These are phyloP conservation scores for Pachycephala philippinensis DNA, from an alignment of 2,113 vertebrate genomes.

Conservation along the genomic window DNA sequence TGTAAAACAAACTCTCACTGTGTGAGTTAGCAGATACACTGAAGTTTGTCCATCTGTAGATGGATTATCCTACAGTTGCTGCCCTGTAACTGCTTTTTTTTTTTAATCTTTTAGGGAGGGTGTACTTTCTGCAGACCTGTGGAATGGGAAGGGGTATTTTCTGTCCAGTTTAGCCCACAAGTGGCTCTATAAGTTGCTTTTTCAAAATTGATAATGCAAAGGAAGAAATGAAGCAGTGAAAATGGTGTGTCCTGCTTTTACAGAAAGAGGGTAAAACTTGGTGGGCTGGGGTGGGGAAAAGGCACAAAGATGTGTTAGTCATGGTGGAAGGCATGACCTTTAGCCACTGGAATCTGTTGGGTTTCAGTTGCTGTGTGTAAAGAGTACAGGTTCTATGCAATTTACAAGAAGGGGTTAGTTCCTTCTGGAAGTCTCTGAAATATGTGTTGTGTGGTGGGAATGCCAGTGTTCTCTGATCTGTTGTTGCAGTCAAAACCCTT, in stretches of 20 bases:
- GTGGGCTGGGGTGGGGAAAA: neutral
- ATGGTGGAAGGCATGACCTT: neutral
- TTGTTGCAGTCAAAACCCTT: neutral
- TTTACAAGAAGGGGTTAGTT: neutral
- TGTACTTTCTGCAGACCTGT: neutral
- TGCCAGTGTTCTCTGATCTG: neutral
- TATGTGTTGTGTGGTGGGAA: accelerated
- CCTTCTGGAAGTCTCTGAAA: neutral
- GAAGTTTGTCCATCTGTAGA: neutral
- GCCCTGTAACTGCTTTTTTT: neutral
- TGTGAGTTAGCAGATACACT: neutral
- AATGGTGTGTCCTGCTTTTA: neutral
- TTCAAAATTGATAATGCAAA: neutral
- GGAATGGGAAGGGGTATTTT: neutral
- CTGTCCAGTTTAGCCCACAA: neutral
- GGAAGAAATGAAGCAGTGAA: neutral
- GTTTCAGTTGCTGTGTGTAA: neutral
- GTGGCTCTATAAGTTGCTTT: neutral
- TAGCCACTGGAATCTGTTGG: neutral
- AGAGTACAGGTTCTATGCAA: neutral
- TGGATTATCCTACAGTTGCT: neutral
- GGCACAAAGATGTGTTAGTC: neutral
- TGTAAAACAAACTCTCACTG: neutral
- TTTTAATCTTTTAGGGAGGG: no score
- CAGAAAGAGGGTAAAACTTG: neutral